phyloP scores from a whole-genome alignment of 2,888 invertebrate species.

The Trachelus iudaicus region DNA sequence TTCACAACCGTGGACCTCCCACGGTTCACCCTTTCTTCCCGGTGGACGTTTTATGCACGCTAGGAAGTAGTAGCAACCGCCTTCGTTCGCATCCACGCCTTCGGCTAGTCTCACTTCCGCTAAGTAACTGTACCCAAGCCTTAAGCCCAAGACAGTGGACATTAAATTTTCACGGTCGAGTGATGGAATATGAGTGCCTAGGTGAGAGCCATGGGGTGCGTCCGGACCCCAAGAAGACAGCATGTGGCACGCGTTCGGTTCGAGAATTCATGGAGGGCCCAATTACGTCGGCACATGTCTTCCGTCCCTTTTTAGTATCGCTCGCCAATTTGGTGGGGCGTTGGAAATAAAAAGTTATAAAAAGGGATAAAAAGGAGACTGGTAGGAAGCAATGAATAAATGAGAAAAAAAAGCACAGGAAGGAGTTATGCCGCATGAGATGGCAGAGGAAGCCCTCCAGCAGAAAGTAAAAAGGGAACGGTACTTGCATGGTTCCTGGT shows the following conservation, averaged over 20 bases:
- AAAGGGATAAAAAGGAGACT: neutral
- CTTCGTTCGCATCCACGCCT: constrained; percentile 1
- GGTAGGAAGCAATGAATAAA: neutral
- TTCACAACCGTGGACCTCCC: constrained; percentile 30
- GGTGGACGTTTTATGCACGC: neutral
- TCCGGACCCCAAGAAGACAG: constrained; percentile 11
- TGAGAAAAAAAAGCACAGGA: constrained; percentile 9
- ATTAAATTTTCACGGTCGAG: constrained; percentile 50
- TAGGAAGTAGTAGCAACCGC: neutral
- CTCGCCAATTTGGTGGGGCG: neutral
- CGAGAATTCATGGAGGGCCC: constrained; percentile 28
- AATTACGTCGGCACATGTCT: constrained; percentile 37
- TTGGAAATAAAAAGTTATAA: neutral
- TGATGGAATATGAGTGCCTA: constrained; percentile 32
- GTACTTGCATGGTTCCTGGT: neutral
- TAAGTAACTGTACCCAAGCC: constrained; percentile 1
- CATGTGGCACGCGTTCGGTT: constrained; percentile 42
- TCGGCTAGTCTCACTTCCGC: constrained; percentile 1
- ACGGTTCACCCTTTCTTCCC: constrained; percentile 25
- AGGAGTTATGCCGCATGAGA: constrained; percentile 17
- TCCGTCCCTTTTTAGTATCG: constrained; percentile 1
- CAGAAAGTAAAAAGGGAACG: constrained; percentile 12
- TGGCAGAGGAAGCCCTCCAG: constrained; percentile 24
- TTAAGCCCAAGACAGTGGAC: constrained; percentile 26
- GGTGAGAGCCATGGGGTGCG: constrained; percentile 3